phyloP scores from a whole-genome alignment of 1,140 invertebrate genomes.

The Calycopis cecrops region DNA sequence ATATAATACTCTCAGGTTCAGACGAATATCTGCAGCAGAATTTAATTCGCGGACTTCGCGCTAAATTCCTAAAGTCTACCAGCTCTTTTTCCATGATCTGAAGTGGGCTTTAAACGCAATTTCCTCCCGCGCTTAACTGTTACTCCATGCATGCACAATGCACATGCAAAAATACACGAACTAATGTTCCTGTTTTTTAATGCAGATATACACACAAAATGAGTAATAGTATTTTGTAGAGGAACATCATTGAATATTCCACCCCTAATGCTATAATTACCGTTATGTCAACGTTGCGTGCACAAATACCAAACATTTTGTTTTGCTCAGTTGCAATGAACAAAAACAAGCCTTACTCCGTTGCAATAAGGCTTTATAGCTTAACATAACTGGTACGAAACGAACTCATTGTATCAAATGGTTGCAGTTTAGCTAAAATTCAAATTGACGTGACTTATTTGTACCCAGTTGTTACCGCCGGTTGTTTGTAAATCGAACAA shows the following conservation, averaged over 20 bases:
- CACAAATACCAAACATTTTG: constrained; percentile 29
- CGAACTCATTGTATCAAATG: constrained; percentile 18
- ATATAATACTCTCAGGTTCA: too few species aligned
- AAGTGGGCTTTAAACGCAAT: too few species aligned
- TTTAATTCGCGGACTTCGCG: too few species aligned
- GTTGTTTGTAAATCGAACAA: too few species aligned
- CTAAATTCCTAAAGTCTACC: too few species aligned
- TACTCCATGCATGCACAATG: too few species aligned
- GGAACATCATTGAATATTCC: constrained; percentile 22
- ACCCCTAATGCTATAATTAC: constrained; percentile 46
- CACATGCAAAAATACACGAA: too few species aligned
- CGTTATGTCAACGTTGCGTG: constrained; percentile 52
- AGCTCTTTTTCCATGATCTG: too few species aligned
- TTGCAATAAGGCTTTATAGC: constrained; percentile 1
- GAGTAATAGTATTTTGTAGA: constrained; percentile 1
- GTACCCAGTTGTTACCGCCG: constrained; percentile 7
- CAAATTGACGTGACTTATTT: constrained; percentile 19
- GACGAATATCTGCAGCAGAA: too few species aligned
- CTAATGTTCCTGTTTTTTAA: too few species aligned
- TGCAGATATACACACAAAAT: constrained; percentile 12
- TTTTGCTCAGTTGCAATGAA: constrained; percentile 1
- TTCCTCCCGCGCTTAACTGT: too few species aligned
- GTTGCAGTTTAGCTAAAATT: constrained; percentile 28
- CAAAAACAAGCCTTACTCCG: constrained; percentile 19
- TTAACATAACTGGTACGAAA: constrained; percentile 8